These are phyloP conservation scores for Cinclus mexicanus DNA, from an alignment of 2,113 vertebrate genomes.

Conservation along the genomic window DNA sequence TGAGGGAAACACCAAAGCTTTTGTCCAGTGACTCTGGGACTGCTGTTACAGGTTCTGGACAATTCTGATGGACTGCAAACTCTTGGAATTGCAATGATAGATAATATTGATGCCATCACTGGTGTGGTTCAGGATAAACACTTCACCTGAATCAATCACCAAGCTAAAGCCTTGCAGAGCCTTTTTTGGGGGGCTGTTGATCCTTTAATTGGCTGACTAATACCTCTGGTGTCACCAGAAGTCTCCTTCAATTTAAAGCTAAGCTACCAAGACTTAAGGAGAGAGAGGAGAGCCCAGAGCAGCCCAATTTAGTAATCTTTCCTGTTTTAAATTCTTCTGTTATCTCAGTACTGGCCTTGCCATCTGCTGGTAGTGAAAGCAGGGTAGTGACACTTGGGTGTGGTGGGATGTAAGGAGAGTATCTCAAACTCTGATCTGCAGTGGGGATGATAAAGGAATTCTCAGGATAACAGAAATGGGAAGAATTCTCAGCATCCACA, in stretches of 20 bases:
- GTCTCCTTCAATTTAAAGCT: not conserved
- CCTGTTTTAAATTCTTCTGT: not conserved
- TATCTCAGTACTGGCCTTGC: not conserved
- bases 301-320: not conserved
- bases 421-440: not conserved
- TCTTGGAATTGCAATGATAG: not conserved
- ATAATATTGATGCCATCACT: not conserved
- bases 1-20: not conserved
- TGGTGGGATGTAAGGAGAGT: not conserved
- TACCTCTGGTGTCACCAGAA: not conserved
- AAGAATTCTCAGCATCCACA: not conserved
- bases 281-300: not conserved
- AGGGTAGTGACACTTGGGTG: not conserved
- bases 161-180: not conserved
- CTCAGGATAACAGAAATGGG: not conserved
- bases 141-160: not conserved
- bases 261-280: not conserved
- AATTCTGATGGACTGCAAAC: not conserved
- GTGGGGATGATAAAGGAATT: not conserved
- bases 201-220: not conserved
- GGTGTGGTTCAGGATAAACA: not conserved
- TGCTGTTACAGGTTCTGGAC: not conserved
- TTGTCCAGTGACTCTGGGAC: not conserved
- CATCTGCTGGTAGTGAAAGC: not conserved
- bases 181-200: not conserved